Evolutionary conservation across 1,140 invertebrate genomes (phyloP).

Genomic region (Stratiolaelaps scimitus): DNA sequence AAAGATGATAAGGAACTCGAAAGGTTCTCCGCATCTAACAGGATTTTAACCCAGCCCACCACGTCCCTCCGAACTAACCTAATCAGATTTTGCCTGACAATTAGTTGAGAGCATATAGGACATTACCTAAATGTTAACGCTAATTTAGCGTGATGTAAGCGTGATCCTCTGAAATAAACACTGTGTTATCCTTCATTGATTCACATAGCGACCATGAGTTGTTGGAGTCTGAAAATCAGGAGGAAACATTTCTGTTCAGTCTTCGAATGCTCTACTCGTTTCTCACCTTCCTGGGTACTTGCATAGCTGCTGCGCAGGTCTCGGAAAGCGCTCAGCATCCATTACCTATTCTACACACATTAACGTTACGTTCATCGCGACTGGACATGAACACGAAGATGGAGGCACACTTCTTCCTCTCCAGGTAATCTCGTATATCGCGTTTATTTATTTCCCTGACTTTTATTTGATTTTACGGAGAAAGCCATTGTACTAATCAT

Average conservation of each 20-base stretch:
- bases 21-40: no score
- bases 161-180: no score
- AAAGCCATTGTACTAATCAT: no score
- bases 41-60: no score
- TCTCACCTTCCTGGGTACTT: constrained; percentile 34
- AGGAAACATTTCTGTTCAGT: constrained; percentile 35
- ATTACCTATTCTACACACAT: constrained; percentile 32
- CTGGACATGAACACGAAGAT: constrained; percentile 34
- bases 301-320: constrained; percentile 33
- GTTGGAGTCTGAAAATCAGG: constrained; percentile 33
- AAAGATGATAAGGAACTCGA: no score
- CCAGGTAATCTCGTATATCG: not conserved
- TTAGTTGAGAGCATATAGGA: no score
- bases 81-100: no score
- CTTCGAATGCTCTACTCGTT: constrained; percentile 35
- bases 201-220: constrained; percentile 32
- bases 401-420: constrained; percentile 34
- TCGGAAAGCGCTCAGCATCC: constrained; percentile 34
- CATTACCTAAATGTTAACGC: no score
- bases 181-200: not conserved
- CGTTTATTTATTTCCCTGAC: constrained; percentile 14
- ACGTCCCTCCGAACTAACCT: no score
- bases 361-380: constrained; percentile 32
- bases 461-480: no score
- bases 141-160: no score